Conservation (phyloP, 2,797 vertebrate species). For the Poecilia wingei region DNA sequence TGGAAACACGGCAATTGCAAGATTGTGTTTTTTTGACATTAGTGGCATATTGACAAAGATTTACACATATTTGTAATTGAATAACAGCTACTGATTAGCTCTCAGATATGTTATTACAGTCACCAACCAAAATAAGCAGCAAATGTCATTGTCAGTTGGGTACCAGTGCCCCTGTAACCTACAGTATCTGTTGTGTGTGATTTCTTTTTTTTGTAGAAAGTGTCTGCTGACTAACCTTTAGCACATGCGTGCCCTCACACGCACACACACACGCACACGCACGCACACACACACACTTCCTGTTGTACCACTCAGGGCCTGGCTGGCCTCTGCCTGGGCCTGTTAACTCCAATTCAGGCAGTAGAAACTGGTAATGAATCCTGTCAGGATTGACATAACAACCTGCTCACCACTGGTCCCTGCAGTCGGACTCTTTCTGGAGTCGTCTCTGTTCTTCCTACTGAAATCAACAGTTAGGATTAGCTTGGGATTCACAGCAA, state of each 20-base stretch:
- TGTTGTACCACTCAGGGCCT: conserved; percentile 51
- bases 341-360: conserved; percentile 65
- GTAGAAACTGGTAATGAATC: conserved; percentile 63
- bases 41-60: too few relatives aligned
- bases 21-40: too few relatives aligned
- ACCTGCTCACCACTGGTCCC: conserved; percentile 45
- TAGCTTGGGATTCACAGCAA: neutral
- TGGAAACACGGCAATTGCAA: too few relatives aligned
- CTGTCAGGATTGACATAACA: conserved; percentile 68
- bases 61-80: too few relatives aligned
- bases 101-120: neutral
- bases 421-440: conserved; percentile 28
- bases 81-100: neutral
- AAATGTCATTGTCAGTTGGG: conserved; percentile 37
- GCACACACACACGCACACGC: conserved; percentile 43
- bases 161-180: conserved; percentile 35
- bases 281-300: conserved; percentile 46
- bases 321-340: conserved; percentile 50
- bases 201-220: conserved; percentile 40
- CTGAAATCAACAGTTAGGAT: neutral
- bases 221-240: conserved; percentile 53
- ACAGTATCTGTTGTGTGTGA: conserved; percentile 46
- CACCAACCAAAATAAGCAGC: conserved; percentile 33
- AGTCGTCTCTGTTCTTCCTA: neutral
- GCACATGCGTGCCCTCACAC: conserved; percentile 3